These are phyloP conservation scores for Dipodomys spectabilis DNA, from an alignment of 2,113 vertebrate genomes.

Conservation along the genomic window DNA sequence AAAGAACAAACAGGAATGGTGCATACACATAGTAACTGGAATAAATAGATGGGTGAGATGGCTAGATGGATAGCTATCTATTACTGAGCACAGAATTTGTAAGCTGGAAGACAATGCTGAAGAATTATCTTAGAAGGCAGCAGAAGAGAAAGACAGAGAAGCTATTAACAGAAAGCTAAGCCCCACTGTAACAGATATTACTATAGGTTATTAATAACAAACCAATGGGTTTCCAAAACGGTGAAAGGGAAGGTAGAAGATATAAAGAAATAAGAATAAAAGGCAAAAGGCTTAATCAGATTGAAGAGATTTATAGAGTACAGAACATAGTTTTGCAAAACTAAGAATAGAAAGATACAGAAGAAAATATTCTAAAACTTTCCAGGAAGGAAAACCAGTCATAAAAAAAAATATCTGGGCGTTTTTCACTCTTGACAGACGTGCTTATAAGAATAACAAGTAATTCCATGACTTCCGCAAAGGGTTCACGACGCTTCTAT, in stretches of 20 bases:
- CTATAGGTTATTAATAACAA: not conserved
- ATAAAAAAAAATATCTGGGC: not conserved
- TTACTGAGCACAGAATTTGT: not conserved
- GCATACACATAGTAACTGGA: not conserved
- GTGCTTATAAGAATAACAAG: not conserved
- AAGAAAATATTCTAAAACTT: slow-evolving; percentile 2
- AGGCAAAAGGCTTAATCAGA: not conserved
- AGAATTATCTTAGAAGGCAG: not conserved
- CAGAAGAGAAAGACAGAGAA: not conserved
- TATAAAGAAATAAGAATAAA: slow-evolving; percentile 32
- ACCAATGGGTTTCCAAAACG: not conserved
- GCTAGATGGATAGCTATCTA: not conserved
- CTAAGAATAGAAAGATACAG: not conserved
- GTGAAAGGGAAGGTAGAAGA: not conserved
- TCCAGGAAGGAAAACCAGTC: not conserved
- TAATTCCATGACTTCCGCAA: not conserved
- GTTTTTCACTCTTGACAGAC: not conserved
- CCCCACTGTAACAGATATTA: too few relatives aligned
- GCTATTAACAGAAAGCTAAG: not conserved
- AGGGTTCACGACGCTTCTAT: not conserved
- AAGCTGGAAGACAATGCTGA: not conserved
- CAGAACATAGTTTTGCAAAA: not conserved
- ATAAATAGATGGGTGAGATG: not conserved
- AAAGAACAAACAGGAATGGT: not conserved
- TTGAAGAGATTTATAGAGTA: not conserved